Evolutionary conservation across 2,113 vertebrate species (phyloP), one percentile per base, ranked within the genome.

Genomic region (Bubo blakistoni): DNA sequence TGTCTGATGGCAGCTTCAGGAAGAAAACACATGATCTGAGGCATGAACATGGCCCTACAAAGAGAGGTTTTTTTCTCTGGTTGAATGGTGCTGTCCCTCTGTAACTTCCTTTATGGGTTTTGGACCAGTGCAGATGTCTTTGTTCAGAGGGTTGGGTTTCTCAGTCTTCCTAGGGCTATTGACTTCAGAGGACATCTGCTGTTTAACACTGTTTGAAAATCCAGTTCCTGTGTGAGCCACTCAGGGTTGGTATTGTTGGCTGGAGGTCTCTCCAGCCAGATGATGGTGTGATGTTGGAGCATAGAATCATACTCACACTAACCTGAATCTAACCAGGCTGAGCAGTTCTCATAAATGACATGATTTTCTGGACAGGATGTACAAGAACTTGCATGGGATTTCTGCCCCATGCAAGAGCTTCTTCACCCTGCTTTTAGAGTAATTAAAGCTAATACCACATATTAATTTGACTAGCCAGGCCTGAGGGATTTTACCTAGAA

Each of bases 51-150:
- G 11, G 42, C 27, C 8, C 27, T 77, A 11, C 9, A 49, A 18
- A 26, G 38, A 24, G 3, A 2, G 1, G 1, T 1, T 38, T 79
- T 62, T 36, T 3, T 11, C 18, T 36, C 54, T 77, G 16, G 1
- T 54, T 66, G 19, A 54, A 40, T 27, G 12, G 10, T 26, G 3
- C 7, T 67, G 19, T n/a, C 34, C 40, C 13, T 42, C 16, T 34
- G 1, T 51, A 29, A 8, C 40, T 74, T 91, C 36, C 34, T 38
- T 57, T 29, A 13, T 5, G 17, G 2, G 16, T 42, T 69, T 65
- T 51, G 22, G 54, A 51, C 11, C 26, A 77, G 12, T 1, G 4
- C 5, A 46, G 44, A 26, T 9, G 1, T 30, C 59, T 42, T 32
- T 61, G 3, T 77, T 77, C 44, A 59, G 29, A 16, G 14, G 36